Percentiles rank a stretch among this genome's conserved stretches.
These are phyloP conservation scores for Balaenoptera acutorostrata DNA, from an alignment of 2,113 vertebrate genomes.

Conservation along the genomic window DNA sequence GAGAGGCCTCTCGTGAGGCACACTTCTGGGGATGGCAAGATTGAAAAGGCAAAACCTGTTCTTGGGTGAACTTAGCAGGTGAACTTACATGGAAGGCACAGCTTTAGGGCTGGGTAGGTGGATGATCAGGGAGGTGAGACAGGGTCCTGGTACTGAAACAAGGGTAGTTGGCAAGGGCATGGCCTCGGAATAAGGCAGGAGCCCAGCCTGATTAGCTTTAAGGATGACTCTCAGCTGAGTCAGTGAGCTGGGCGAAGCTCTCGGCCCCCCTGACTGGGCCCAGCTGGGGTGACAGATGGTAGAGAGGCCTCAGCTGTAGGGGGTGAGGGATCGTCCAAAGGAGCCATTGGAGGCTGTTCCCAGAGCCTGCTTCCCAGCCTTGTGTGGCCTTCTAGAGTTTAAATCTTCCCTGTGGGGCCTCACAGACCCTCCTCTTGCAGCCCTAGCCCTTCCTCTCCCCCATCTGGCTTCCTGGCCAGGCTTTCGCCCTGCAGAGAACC, in stretches of 20 bases:
- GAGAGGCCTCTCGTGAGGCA: background rate
- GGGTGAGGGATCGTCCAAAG: background rate
- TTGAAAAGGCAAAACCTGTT: background rate
- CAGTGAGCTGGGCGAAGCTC: constrained; percentile 11
- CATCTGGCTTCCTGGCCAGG: constrained; percentile 48
- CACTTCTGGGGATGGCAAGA: background rate
- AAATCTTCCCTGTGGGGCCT: background rate
- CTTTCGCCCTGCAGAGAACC: background rate
- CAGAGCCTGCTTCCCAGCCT: background rate
- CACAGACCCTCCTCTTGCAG: background rate
- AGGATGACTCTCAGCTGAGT: constrained; percentile 43
- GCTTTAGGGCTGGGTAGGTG: background rate
- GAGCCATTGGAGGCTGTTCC: background rate
- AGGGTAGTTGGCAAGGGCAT: background rate
- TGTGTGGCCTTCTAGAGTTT: background rate
- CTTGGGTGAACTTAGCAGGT: background rate
- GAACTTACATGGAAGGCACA: background rate
- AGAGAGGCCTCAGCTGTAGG: background rate
- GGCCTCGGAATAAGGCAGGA: background rate
- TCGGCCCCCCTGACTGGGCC: constrained; percentile 18
- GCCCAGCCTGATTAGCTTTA: background rate
- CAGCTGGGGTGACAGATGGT: constrained; percentile 70
- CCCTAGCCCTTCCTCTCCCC: background rate
- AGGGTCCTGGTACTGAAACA: background rate
- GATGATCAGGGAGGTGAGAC: background rate